Evolutionary conservation across 1,140 invertebrate species (phyloP).

Genomic region (Drosophila pseudoananassae): DNA sequence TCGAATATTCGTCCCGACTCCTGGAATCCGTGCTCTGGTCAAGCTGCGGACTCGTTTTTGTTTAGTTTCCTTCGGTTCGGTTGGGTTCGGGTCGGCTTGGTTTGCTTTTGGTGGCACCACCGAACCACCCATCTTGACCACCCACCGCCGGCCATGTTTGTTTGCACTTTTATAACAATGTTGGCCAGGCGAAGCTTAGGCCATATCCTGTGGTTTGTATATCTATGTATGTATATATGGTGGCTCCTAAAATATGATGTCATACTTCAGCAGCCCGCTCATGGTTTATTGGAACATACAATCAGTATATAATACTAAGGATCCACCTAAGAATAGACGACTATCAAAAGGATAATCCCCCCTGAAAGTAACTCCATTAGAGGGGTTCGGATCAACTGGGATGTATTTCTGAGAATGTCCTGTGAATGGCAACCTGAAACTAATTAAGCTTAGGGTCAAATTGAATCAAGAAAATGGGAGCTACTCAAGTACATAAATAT

Average conservation of each 20-base stretch:
- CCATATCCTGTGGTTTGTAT: constrained; percentile 18
- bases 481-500: constrained; percentile 20
- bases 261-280: constrained; percentile 39
- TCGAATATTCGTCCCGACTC: constrained; percentile 1
- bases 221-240: constrained; percentile 2
- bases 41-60: constrained; percentile 46
- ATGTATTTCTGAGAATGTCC: background rate
- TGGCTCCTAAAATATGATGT: constrained; percentile 65
- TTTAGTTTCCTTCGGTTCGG: constrained; percentile 24
- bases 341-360: constrained; percentile 19
- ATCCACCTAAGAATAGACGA: background rate
- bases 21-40: constrained; percentile 47
- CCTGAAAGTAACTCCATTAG: constrained; percentile 9
- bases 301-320: too few species aligned
- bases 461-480: constrained; percentile 32
- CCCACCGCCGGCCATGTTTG: constrained; percentile 56
- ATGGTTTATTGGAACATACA: background rate
- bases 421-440: constrained; percentile 35
- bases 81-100: constrained; percentile 10
- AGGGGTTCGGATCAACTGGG: constrained; percentile 1
- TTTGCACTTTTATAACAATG: constrained; percentile 80
- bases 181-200: constrained; percentile 36
- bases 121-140: background rate
- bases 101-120: background rate
- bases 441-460: constrained; percentile 42